Base-by-base conservation (phyloP, 1,140 invertebrate genomes). In the Agrypnia vestita region DNA sequence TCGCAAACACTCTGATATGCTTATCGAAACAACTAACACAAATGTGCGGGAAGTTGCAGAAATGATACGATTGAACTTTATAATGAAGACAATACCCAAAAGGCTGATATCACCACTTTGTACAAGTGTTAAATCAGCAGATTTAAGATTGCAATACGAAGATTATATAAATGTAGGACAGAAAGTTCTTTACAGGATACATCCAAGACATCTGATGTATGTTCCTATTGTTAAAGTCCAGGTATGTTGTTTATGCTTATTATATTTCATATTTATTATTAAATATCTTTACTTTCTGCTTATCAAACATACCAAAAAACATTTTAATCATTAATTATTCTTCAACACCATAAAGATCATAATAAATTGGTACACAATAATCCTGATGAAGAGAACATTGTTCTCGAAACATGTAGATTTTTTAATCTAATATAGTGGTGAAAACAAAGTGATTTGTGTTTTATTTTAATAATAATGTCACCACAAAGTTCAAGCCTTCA, bases 121-220 rank as follows among this genome's bases (percentile, higher is more conserved):
- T 83, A 82, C 85, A 1, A 83, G 86, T 19, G 87, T 87, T 43
- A 85, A 84, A 15, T 86, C 85, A 0, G 78, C 82, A 7, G 87
- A 82, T 71, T 43, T 83, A 0, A 86, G 88, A 83, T 49, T 85
- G 0, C 85, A 86, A n/a, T 88, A 86, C 47, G 89, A 90, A 77
- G 88, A 89, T 81, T 87, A 85, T 35, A 86, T 89, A 12, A 67
- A 87, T 25, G 86, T 87, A 0, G 84, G 85, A n/a, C 79, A 85
- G 47, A 85, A 85, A 56, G 86, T 85, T 44, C 75, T 82, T 6
- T 90, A 89, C 77, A 84, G 88, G 0, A 89, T 90, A 74, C 88
- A 90, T 84, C 88, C 88, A 0, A 88, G 84, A 76, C 87, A 88
- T 84, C 83, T 90, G 80, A 84, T 83, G 55, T 83, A 86, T 61